Conservation (phyloP, 2,113 vertebrate species). For the Gadus chalcogrammus region DNA sequence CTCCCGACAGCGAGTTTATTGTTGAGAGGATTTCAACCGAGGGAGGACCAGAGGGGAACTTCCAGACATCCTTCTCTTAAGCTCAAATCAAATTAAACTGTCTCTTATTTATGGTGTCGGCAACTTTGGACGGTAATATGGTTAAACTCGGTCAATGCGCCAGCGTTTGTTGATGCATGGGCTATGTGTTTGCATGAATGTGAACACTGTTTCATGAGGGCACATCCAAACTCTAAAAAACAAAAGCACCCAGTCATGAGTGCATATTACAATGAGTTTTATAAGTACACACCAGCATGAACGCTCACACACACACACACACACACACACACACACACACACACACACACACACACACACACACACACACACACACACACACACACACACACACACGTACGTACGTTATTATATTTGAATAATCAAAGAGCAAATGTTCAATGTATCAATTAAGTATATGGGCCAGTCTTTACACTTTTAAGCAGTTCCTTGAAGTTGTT, state of each 20-base stretch:
- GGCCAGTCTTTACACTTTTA: no score
- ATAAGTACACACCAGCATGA: no score
- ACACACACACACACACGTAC: neutral
- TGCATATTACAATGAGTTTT: no score
- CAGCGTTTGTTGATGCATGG: no score
- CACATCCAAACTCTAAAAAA: conserved; percentile 2
- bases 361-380: neutral
- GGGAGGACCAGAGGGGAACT: neutral
- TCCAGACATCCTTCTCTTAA: neutral
- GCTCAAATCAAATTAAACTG: neutral
- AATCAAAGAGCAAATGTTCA: no score
- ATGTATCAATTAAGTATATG: no score
- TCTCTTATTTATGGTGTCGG: neutral
- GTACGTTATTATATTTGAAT: neutral
- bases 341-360: neutral
- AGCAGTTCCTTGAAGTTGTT: no score
- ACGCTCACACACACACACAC: no score
- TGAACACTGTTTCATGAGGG: neutral
- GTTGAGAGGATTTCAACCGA: neutral
- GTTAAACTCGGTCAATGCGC: no score
- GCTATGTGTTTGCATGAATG: no score
- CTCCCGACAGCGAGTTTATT: neutral
- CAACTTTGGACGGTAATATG: no score
- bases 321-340: no score
- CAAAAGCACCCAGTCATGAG: neutral